Conservation (phyloP, 2,888 invertebrate species). For the Antheraea yamamai region DNA sequence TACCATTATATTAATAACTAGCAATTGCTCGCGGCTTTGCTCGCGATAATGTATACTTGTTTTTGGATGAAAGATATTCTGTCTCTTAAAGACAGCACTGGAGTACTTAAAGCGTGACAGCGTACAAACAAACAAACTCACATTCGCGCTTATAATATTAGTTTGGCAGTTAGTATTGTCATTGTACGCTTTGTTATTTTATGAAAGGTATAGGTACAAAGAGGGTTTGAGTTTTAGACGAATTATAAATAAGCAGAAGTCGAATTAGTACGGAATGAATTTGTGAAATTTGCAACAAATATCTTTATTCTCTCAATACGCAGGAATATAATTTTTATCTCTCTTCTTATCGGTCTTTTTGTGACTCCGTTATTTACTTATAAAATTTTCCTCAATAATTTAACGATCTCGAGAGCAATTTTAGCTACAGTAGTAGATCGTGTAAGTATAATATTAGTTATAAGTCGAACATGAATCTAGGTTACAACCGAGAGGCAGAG, state of each 20-base stretch:
- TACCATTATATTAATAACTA: too few species aligned
- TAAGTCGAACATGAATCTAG: conserved; percentile 4
- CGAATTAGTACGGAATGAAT: background rate
- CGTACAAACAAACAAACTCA: too few species aligned
- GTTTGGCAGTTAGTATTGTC: background rate
- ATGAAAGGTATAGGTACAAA: background rate
- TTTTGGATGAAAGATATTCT: too few species aligned
- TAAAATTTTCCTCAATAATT: background rate
- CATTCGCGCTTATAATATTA: too few species aligned
- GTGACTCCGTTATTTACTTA: background rate
- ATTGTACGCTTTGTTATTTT: background rate
- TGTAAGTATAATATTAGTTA: conserved; percentile 2
- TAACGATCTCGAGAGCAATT: background rate
- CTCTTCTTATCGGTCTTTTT: background rate
- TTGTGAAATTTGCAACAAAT: background rate
- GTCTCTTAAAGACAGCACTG: too few species aligned
- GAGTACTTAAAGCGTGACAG: too few species aligned
- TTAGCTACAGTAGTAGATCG: conserved; percentile 1
- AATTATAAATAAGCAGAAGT: background rate
- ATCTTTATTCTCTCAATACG: background rate
- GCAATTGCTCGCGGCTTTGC: too few species aligned
- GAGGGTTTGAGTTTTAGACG: background rate
- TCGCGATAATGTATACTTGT: too few species aligned
- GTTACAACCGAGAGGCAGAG: conserved; percentile 6
- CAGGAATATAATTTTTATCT: background rate